Evolutionary conservation across 2,888 invertebrate species (phyloP), one percentile per base, ranked within the genome.

Genomic region (Agrotis puta): DNA sequence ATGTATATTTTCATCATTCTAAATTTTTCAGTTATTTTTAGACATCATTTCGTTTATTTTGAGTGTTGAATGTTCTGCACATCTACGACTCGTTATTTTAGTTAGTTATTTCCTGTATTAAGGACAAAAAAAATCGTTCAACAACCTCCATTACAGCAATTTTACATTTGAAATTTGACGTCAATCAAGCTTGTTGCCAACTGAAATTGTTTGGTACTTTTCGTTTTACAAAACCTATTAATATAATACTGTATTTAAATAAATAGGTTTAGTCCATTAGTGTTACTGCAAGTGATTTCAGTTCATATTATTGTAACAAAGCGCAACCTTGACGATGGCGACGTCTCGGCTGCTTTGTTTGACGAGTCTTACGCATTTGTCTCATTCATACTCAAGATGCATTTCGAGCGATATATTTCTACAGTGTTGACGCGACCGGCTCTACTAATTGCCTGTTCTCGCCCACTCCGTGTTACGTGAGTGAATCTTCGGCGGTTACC

Each of bases 381-480:
- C 77, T 81, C 90, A 92, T 93, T 92, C 90, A 91, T 89, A 86
- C 84, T 79, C 81, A 83, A 77, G 87, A 85, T 89, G 89, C 89
- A 88, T 89, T 83, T 81, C 70, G 78, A 83, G 81, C 79, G 86
- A 89, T 89, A 89, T 90, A 87, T 89, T 90, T 92, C 89, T 91
- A 88, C 88, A 90, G 89, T 85, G 87, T 88, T 92, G 92, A 92
- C 91, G 92, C 90, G 88, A 82, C 86, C 86, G 75, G 81, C 81
- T 83, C 85, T 79, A 85, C 89, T 94, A 94, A 94, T 94, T 92
- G 88, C 90, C 87, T 87, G 82, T 87, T 91, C 85, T 91, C 92
- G 91, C 91, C 92, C 89, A 92, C 92, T 85, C 87, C 77, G 82
- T 78, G 80, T 87, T 89, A 85, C 90, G 90, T 89, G 90, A 90